Conservation (phyloP, 2,888 invertebrate genomes). For the Trichopoda pennipes region DNA sequence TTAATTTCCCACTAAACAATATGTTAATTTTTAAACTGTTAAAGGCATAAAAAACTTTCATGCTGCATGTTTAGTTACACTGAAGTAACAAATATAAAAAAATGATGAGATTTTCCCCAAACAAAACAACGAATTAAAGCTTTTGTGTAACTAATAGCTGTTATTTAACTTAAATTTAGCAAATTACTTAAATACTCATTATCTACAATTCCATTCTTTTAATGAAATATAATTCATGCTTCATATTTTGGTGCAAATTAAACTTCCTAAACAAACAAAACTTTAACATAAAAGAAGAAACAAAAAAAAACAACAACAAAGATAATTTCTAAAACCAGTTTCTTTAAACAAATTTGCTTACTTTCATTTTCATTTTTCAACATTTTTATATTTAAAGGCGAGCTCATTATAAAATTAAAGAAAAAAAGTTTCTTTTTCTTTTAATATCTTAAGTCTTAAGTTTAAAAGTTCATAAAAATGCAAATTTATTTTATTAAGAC, state of each 20-base stretch:
- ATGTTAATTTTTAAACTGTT: slow-evolving; percentile 41
- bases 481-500: slow-evolving; percentile 40
- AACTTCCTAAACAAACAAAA: slow-evolving; percentile 3
- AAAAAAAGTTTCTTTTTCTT: slow-evolving; percentile 47
- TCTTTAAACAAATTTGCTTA: slow-evolving; percentile 34
- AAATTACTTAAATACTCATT: background rate
- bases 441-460: slow-evolving; percentile 50
- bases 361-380: slow-evolving; percentile 52
- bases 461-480: slow-evolving; percentile 44
- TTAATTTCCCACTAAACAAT: slow-evolving; percentile 29
- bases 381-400: background rate
- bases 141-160: slow-evolving; percentile 22
- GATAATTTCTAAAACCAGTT: slow-evolving; percentile 12
- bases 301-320: background rate
- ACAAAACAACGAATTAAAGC: background rate
- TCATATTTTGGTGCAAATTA: too few species aligned
- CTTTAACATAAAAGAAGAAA: too few species aligned
- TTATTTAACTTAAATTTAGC: slow-evolving; percentile 22
- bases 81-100: slow-evolving; percentile 13
- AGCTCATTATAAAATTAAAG: slow-evolving; percentile 2
- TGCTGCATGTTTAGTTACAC: background rate
- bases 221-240: too few species aligned
- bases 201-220: background rate
- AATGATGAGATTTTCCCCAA: slow-evolving; percentile 2
- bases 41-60: background rate